Conservation (phyloP, 1,140 invertebrate species). For the Sinonovacula constricta region DNA sequence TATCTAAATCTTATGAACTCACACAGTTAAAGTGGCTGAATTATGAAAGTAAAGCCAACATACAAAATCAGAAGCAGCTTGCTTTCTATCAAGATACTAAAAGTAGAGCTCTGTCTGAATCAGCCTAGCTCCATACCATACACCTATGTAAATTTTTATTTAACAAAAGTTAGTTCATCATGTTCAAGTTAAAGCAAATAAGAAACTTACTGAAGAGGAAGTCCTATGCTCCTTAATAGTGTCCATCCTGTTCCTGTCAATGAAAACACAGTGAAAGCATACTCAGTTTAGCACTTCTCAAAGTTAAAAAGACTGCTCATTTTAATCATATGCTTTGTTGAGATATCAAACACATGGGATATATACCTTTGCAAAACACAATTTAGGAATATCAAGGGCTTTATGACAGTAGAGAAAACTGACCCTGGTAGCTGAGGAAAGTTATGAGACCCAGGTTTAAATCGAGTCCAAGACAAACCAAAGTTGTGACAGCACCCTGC, state of each 20-base stretch:
- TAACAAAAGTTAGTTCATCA: background rate
- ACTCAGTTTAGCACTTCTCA: too few relatives aligned
- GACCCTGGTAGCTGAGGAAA: too few relatives aligned
- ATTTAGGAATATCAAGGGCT: too few relatives aligned
- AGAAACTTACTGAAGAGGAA: slow-evolving; percentile 67
- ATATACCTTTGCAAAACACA: too few relatives aligned
- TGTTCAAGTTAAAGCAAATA: background rate
- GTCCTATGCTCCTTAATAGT: slow-evolving; percentile 64
- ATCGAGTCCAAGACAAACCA: too few relatives aligned
- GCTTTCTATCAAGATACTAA: background rate
- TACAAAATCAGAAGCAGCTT: background rate
- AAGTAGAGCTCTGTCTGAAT: background rate
- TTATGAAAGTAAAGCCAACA: background rate
- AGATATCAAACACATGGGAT: too few relatives aligned
- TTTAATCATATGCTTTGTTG: too few relatives aligned
- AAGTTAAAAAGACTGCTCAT: too few relatives aligned
- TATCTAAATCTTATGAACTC: too few relatives aligned
- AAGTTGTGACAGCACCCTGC: too few relatives aligned
- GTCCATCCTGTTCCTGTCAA: slow-evolving; percentile 69
- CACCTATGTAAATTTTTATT: background rate
- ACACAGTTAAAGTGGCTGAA: background rate
- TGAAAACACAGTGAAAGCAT: slow-evolving; percentile 3
- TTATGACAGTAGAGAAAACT: too few relatives aligned
- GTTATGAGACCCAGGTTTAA: too few relatives aligned
- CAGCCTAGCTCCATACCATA: background rate